Conservation (phyloP, 2,113 vertebrate species). For the Electrona antarctica region DNA sequence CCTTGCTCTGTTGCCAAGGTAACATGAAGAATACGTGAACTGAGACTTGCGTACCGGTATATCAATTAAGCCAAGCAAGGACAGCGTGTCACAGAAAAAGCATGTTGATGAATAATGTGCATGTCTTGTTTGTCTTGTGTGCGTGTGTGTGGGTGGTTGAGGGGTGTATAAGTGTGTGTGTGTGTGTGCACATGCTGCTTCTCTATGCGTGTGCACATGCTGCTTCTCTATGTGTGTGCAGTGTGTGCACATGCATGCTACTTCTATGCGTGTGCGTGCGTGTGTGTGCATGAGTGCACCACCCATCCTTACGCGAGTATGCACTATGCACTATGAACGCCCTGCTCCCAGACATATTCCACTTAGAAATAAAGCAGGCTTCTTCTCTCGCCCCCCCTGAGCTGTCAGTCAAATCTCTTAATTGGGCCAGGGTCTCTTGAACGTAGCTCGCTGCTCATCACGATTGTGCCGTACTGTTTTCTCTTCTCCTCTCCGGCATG, state of each 20-base stretch:
- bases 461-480: conserved; percentile 44
- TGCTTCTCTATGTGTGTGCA: not conserved
- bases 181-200: not conserved
- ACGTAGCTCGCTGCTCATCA: conserved; percentile 50
- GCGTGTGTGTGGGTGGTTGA: not conserved
- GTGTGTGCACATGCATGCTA: not conserved
- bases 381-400: conserved; percentile 38
- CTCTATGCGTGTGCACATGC: not conserved
- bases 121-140: not conserved
- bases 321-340: too few species aligned
- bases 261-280: conserved; percentile 9
- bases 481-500: conserved; percentile 25
- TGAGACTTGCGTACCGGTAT: conserved; percentile 54
- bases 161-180: not conserved
- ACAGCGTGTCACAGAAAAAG: conserved; percentile 22
- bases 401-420: conserved; percentile 70
- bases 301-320: not conserved
- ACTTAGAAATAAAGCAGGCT: conserved; percentile 48
- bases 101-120: conserved; percentile 10
- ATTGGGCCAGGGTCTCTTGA: conserved; percentile 65
- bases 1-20: conserved; percentile 78
- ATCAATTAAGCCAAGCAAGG: conserved; percentile 73
- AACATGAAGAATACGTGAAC: conserved; percentile 66
- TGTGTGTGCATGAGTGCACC: conserved; percentile 2
- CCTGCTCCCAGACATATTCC: conserved; percentile 39